A percentile compares a stretch with the other conserved stretches of the same genome.
phyloP scores from a whole-genome alignment of 1,140 invertebrate genomes.

The Bombus terrestris region DNA sequence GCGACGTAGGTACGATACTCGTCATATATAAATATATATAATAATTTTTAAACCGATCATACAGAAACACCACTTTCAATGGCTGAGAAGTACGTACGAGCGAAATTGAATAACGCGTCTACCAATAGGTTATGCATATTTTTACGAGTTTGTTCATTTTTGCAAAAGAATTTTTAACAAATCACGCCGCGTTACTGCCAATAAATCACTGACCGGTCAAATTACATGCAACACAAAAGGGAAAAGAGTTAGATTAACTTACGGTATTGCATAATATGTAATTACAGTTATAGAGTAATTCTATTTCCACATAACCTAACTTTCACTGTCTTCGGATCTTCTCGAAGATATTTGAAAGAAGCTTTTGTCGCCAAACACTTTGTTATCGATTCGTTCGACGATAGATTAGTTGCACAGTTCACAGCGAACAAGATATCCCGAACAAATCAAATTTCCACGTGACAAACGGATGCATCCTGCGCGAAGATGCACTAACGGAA shows the following conservation, averaged over 20 bases:
- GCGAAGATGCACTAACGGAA: neutral
- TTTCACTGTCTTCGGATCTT: neutral
- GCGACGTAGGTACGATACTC: neutral
- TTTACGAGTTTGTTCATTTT: neutral
- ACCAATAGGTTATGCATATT: too few species aligned
- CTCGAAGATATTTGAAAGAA: neutral
- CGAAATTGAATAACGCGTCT: neutral
- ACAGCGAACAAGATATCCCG: neutral
- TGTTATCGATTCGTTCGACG: neutral
- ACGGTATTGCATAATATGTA: neutral
- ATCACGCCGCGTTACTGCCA: neutral
- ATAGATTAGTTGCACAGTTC: neutral
- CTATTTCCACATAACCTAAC: neutral
- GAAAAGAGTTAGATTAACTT: neutral
- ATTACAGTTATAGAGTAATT: neutral
- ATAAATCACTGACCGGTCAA: neutral
- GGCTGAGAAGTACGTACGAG: too few species aligned
- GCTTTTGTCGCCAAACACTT: neutral
- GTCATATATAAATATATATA: neutral
- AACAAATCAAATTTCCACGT: slow-evolving; percentile 56
- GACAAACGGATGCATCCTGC: slow-evolving; percentile 10
- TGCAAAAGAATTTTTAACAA: too few species aligned
- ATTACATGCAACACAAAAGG: neutral
- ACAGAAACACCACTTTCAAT: neutral
- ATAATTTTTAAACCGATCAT: neutral